A percentile compares a stretch with the other conserved stretches of the same genome.
These are phyloP conservation scores for Idaea dimidiata DNA, from an alignment of 2,888 invertebrate species.

Conservation along the genomic window DNA sequence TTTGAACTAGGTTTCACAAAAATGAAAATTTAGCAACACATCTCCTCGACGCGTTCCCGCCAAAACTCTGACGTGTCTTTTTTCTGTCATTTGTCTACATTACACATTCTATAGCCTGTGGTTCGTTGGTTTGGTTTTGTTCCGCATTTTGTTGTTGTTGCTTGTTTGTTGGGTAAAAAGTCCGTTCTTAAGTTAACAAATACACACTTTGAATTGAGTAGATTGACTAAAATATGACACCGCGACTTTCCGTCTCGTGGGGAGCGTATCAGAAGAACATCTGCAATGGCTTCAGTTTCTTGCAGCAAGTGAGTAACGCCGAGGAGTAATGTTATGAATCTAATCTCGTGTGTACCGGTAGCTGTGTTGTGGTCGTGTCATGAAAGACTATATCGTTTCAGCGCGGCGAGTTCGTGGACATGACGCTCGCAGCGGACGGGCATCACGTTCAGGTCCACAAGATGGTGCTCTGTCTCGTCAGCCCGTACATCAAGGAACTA, in stretches of 20 bases:
- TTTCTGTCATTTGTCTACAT: no score
- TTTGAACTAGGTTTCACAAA: no score
- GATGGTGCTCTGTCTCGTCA: conserved; percentile 65
- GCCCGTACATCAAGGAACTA: conserved; percentile 68
- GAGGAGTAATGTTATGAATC: no score
- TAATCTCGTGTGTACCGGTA: no score
- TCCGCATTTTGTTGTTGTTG: conserved; percentile 19
- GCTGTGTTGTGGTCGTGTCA: background rate
- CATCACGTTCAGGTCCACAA: conserved; percentile 72
- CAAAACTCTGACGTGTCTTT: no score
- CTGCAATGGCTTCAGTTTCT: conserved; percentile 53
- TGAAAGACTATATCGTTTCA: background rate
- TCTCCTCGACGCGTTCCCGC: no score
- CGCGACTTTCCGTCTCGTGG: conserved; percentile 55
- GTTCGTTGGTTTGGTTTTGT: conserved; percentile 43
- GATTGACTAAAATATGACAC: conserved; percentile 40
- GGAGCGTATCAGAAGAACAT: conserved; percentile 55
- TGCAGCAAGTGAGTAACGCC: conserved; percentile 56
- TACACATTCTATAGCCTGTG: conserved; percentile 34
- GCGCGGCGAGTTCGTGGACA: conserved; percentile 67
- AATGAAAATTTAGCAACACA: no score
- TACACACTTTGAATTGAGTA: conserved; percentile 7
- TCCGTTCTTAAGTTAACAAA: conserved; percentile 13
- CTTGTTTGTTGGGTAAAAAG: conserved; percentile 13
- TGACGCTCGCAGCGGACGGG: conserved; percentile 73